A percentile compares a stretch with the other conserved stretches of the same genome.
phyloP scores from a whole-genome alignment of 1,140 invertebrate species.

The Dreissena polymorpha region DNA sequence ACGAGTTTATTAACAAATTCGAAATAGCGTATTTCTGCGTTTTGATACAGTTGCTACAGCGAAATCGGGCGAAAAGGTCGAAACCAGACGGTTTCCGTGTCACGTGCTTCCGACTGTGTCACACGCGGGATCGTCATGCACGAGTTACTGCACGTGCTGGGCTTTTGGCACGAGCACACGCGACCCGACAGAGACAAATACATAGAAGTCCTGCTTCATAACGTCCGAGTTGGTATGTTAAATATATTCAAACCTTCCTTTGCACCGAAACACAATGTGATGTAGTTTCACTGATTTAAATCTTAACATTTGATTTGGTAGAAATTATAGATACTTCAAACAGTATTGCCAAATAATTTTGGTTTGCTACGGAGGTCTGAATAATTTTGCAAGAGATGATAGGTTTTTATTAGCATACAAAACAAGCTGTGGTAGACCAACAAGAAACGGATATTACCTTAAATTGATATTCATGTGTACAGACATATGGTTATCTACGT shows the following conservation, averaged over 20 bases:
- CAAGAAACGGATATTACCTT: too few relatives aligned
- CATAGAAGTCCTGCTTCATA: conserved; percentile 86
- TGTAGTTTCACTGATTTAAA: background rate
- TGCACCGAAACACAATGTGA: background rate
- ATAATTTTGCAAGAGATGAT: too few relatives aligned
- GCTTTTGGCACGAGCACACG: conserved; percentile 93
- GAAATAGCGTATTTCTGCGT: background rate
- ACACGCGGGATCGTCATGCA: conserved; percentile 80
- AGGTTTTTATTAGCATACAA: too few relatives aligned
- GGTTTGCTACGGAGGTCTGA: background rate
- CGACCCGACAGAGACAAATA: conserved; percentile 88
- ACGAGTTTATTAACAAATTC: background rate
- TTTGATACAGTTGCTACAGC: conserved; percentile 58
- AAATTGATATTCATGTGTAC: too few relatives aligned
- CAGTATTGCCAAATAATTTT: background rate
- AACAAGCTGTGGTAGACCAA: too few relatives aligned
- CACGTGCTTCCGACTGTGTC: conserved; percentile 55
- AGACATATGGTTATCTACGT: too few relatives aligned
- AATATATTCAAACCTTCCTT: background rate
- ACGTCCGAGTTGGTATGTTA: conserved; percentile 81
- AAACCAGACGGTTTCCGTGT: conserved; percentile 62
- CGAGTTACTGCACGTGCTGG: conserved; percentile 91
- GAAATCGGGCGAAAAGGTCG: conserved; percentile 60
- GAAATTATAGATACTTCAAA: background rate
- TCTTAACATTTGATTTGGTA: background rate